Base-by-base conservation (phyloP, 2,888 invertebrate species). In the Alitta virens region DNA sequence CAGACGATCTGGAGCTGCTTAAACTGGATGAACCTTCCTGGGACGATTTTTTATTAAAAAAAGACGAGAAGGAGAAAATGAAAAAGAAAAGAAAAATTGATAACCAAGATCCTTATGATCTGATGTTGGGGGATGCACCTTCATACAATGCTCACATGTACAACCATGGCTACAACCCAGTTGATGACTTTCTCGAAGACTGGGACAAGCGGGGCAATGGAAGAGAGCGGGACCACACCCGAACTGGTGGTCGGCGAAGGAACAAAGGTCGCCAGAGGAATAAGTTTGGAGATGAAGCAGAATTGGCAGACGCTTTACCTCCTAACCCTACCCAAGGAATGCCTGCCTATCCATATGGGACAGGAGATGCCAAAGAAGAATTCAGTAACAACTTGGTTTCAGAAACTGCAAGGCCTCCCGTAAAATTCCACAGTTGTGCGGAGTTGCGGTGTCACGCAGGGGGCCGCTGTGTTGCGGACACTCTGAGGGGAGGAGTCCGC, bases 401-500 rank as follows among this genome's bases (percentile, higher is more conserved):
- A 26, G 53, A 53, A 25, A 60, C 42, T 14, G 49, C 42, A 18
- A 42, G 46, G n/a, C 55, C 61, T 12, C 56, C 56, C 12, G 24
- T 50, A 18, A 55, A 55, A 58, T 52, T 38, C 59, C 40, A 40
- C 25, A 57, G 24, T n/a, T 69, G 69, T 54, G 33, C 33, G 21
- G 63, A 66, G 46, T 54, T 68, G 51, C 23, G 52, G 50, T 69
- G 69, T 38, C 25, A 56, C 46, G 57, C 43, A 7, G 68, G 64
- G 3, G 68, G 65, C 2, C 38, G 43, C 7, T 80, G 79, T 67
- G 71, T 75, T n/a, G 64, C 73, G 21, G 74, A 75, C 62, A 67
- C 69, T 21, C 68, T 70, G 23, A 62, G 68, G 40, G 68, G 63
- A 26, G 65, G 64, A 23, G 71, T 72, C 16, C 60, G 73, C 21